These are phyloP conservation scores for Neodon shergylaensis DNA, from an alignment of 2,113 vertebrate genomes.

Conservation along the genomic window DNA sequence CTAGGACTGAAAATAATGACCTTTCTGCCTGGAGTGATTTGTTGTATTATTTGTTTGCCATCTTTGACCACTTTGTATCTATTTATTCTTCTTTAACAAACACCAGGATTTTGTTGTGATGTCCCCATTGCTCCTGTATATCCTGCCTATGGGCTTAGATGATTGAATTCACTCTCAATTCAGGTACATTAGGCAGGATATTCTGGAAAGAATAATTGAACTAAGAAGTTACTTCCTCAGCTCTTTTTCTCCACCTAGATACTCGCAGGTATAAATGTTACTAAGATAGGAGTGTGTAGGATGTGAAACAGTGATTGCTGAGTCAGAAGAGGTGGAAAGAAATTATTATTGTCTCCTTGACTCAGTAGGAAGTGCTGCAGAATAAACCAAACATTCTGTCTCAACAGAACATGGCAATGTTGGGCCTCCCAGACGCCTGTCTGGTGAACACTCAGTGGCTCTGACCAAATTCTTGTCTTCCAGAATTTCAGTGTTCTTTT, in stretches of 20 bases:
- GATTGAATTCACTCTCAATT: background rate
- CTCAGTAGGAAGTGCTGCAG: background rate
- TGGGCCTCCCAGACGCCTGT: background rate
- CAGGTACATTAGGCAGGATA: background rate
- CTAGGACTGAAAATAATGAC: background rate
- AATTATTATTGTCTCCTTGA: background rate
- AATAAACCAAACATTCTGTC: background rate
- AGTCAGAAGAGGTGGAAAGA: background rate
- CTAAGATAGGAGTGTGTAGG: background rate
- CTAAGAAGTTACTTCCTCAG: background rate
- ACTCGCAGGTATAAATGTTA: background rate
- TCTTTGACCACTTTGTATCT: background rate
- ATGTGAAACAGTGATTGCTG: background rate
- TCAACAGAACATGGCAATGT: background rate
- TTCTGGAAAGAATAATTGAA: background rate
- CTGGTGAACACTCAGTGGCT: background rate
- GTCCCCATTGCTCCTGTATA: background rate
- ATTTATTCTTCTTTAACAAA: background rate
- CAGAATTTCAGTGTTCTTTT: background rate
- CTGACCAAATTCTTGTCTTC: background rate
- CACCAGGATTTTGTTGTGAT: background rate
- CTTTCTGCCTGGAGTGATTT: background rate
- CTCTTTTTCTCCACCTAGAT: background rate
- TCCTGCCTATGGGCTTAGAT: background rate
- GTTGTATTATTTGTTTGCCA: background rate